Conservation (phyloP, 2,113 vertebrate species). For the Galbula dea region DNA sequence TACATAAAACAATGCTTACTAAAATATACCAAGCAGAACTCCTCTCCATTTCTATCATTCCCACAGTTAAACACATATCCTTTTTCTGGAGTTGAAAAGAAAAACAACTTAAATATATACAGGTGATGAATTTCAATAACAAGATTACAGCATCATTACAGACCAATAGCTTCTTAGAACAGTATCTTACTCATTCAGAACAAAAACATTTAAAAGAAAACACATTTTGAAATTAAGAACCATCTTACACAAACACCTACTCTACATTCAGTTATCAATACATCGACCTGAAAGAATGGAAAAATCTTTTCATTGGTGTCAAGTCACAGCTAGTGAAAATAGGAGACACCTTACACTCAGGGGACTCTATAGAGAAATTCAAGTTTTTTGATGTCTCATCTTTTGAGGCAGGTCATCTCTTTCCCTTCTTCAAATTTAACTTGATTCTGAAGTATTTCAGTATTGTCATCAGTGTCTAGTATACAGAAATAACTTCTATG, state of each 20-base stretch:
- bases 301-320: not conserved
- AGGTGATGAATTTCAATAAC: not conserved
- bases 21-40: not conserved
- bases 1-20: not conserved
- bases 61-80: not conserved
- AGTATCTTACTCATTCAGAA: not conserved
- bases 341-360: not conserved
- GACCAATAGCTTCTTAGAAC: not conserved
- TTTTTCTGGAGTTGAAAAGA: not conserved
- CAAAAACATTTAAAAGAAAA: not conserved
- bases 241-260: not conserved
- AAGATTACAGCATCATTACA: not conserved
- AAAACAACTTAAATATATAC: accelerated
- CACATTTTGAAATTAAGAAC: not conserved
- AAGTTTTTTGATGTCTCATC: not conserved
- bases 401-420: not conserved
- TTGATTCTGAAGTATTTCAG: not conserved
- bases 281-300: not conserved
- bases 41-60: not conserved
- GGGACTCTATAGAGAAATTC: not conserved
- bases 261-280: not conserved
- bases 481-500: not conserved
- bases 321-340: not conserved
- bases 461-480: not conserved
- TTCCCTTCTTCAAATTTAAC: not conserved